A percentile compares a stretch with the other conserved stretches of the same genome.
Evolutionary conservation across 1,140 invertebrate species (phyloP).

Genomic region (Asbolus verrucosus): DNA sequence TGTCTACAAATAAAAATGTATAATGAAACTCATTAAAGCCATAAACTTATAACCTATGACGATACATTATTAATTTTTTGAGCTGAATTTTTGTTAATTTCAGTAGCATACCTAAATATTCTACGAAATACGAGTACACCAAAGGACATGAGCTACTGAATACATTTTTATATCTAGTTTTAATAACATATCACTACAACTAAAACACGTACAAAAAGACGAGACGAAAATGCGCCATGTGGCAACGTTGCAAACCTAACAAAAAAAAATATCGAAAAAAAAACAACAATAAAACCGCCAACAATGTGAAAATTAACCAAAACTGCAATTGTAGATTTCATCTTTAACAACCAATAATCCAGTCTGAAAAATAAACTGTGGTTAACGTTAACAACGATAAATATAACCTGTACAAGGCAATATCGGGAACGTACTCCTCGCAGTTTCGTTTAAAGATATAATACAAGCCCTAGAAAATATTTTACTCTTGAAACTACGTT

Average conservation of each 20-base stretch:
- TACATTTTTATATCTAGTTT: constrained; percentile 48
- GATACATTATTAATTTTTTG: constrained; percentile 53
- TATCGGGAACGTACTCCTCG: constrained; percentile 28
- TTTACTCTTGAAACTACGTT: constrained; percentile 28
- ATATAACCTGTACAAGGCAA: constrained; percentile 42
- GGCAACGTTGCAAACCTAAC: constrained; percentile 31
- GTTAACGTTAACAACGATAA: constrained; percentile 40
- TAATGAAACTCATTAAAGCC: constrained; percentile 56
- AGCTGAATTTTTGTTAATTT: constrained; percentile 57
- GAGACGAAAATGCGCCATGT: constrained; percentile 25
- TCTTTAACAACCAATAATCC: constrained; percentile 28
- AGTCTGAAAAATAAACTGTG: constrained; percentile 44
- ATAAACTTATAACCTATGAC: constrained; percentile 56
- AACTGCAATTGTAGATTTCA: constrained; percentile 41
- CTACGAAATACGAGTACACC: constrained; percentile 51
- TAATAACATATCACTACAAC: constrained; percentile 45
- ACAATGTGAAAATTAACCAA: constrained; percentile 18
- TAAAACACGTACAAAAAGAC: constrained; percentile 47
- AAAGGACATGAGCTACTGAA: constrained; percentile 56
- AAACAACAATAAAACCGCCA: constrained; percentile 23
- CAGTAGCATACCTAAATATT: constrained; percentile 56
- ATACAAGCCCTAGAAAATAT: constrained; percentile 42
- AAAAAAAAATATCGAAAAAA: constrained; percentile 38
- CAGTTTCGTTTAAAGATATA: constrained; percentile 31
- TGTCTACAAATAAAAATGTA: constrained; percentile 52